Evolutionary conservation across 2,797 vertebrate genomes (phyloP), one percentile per base, ranked within the genome.

Genomic region (Distichodus sexfasciatus): DNA sequence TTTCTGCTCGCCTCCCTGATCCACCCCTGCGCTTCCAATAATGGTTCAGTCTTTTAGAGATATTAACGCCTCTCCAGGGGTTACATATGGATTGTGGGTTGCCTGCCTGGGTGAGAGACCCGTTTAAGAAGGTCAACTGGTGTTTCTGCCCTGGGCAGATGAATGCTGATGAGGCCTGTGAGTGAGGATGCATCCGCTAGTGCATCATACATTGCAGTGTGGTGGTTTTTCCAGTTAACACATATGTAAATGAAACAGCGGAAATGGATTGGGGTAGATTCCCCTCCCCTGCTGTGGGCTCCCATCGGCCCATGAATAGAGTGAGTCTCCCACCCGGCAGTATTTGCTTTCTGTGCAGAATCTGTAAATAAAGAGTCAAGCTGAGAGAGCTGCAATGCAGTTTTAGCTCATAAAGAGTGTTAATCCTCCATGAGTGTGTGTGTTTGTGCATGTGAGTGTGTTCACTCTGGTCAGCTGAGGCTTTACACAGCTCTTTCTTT

Each of bases 391-490:
- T 29, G 76, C 71, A 69, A 19, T 71, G 83, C 85, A 85, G 76
- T 81, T 69, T 61, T 81, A 47, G 72, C 73, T 80, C 59, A 83
- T 83, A 85, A 84, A 77, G 83, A 68, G 68, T 29, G 70, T 44
- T 90, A 90, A 90, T 90, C 85, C 88, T 76, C 1, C 28, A 72
- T 80, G 6, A 59, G 47, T 73, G 24, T 60, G 26, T 64, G 53
- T 68, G 44, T 58, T 47, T 55, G 54, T 53, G 41, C 67, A 36
- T 50, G 23, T 24, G 4, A 14, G 35, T 61, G 29, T 33, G 44
- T 15, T 9, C 17, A 41, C 15, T 38, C 41, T 63, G 62, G 41
- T 63, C 31, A 59, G 66, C 53, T 35, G 62, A 76, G 48, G 24
- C 31, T 62, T 48, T 58, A 47, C 14, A 19, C 67, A 43, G 58